Conservation (phyloP, 2,888 invertebrate genomes). For the Phorcus lineatus region DNA sequence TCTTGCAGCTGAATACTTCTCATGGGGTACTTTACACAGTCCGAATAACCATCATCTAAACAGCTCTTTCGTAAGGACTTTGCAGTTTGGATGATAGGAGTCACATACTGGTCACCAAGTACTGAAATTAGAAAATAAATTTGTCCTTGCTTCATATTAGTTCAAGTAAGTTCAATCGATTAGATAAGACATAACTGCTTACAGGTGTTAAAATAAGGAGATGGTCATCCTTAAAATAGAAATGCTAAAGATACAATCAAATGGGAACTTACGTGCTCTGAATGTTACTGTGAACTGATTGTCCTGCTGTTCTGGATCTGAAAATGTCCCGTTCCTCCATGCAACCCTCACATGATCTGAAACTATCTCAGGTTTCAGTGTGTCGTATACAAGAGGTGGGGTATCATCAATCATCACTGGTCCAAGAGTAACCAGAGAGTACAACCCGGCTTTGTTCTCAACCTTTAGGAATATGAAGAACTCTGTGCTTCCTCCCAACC, state of each 20-base stretch:
- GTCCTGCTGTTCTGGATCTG: constrained; percentile 44
- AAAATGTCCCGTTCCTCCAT: constrained; percentile 44
- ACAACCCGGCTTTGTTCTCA: constrained; percentile 46
- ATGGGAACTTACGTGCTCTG: constrained; percentile 39
- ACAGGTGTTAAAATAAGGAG: no score
- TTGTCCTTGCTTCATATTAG: no score
- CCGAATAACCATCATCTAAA: background rate
- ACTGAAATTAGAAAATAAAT: background rate
- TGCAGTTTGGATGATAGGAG: background rate
- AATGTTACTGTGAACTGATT: constrained; percentile 37
- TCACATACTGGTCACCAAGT: background rate
- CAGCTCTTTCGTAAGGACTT: background rate
- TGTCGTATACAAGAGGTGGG: constrained; percentile 37
- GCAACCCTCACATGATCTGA: constrained; percentile 28
- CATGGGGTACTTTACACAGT: background rate
- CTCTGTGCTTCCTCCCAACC: constrained; percentile 33
- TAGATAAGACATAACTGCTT: no score
- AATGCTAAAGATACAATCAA: no score
- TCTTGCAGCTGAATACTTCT: constrained; percentile 24
- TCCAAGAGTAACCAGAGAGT: constrained; percentile 35
- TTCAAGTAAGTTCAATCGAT: no score
- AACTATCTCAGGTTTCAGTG: constrained; percentile 25
- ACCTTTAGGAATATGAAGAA: constrained; percentile 45
- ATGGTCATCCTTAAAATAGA: no score
- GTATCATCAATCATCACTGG: constrained; percentile 51